Evolutionary conservation across 2,113 vertebrate species (phyloP).

Genomic region (Tringa solitaria): DNA sequence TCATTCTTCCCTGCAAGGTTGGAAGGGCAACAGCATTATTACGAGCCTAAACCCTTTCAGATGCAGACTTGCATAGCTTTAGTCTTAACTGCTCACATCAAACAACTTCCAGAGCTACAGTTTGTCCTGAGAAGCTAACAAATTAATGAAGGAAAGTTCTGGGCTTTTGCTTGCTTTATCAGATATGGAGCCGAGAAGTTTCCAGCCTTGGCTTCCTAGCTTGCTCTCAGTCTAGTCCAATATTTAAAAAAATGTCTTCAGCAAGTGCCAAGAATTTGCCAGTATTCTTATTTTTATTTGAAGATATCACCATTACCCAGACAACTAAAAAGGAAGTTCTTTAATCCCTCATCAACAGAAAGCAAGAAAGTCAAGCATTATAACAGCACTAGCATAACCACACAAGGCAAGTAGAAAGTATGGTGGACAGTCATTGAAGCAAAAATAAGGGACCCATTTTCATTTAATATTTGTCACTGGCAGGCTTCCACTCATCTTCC

Average conservation of each 20-base stretch:
- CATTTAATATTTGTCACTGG: neutral
- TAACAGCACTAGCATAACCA: neutral
- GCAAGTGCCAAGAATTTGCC: neutral
- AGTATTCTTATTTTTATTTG: neutral
- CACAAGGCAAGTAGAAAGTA: neutral
- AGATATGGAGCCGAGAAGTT: neutral
- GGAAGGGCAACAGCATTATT: neutral
- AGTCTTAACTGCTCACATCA: neutral
- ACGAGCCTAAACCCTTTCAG: neutral
- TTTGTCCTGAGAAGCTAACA: neutral
- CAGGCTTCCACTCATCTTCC: neutral
- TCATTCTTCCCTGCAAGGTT: neutral
- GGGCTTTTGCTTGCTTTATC: neutral
- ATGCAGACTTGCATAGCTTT: neutral
- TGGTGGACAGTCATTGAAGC: neutral
- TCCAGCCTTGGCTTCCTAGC: conserved; percentile 7
- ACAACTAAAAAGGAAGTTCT: neutral
- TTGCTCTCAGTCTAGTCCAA: neutral
- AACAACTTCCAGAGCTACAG: neutral
- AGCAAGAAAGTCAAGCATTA: neutral
- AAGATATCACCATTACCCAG: neutral
- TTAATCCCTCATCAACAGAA: neutral
- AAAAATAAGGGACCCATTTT: neutral
- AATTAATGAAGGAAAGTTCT: neutral
- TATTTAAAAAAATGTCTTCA: neutral